phyloP scores from a whole-genome alignment of 2,797 vertebrate genomes.

The Phrynocephalus guinanensis region DNA sequence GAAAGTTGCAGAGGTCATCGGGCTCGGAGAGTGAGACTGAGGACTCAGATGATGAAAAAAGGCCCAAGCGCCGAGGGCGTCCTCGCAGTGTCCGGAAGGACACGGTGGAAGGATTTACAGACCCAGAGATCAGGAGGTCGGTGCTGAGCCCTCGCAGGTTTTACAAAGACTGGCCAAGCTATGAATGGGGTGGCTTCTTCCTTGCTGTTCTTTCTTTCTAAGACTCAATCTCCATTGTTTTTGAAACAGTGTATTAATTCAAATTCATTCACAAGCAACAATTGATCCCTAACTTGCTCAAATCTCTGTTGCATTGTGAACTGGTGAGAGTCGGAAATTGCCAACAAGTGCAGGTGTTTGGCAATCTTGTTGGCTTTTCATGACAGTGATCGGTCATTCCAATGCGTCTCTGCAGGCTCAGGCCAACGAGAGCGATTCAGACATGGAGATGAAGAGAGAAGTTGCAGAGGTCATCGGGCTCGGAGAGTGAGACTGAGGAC shows the following conservation, averaged over 20 bases:
- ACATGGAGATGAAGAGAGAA: conserved; percentile 94
- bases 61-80: conserved; percentile 92
- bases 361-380: neutral
- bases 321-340: too few species aligned
- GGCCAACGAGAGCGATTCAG: conserved; percentile 96
- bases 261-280: too few species aligned
- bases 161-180: too few species aligned
- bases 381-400: conserved; percentile 26
- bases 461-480: conserved; percentile 90
- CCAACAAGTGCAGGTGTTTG: rapidly evolving
- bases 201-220: neutral
- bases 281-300: neutral
- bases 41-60: conserved; percentile 95
- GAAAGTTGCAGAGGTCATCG: conserved; percentile 90
- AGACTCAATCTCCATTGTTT: too few species aligned
- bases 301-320: neutral
- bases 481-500: conserved; percentile 95
- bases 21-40: conserved; percentile 96
- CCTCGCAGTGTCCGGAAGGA: conserved; percentile 94
- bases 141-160: neutral
- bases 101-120: conserved; percentile 96
- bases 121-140: conserved; percentile 96
- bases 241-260: neutral
- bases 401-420: conserved; percentile 82
- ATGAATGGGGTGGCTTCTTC: too few species aligned